These are phyloP conservation scores for Neomorphus geoffroyi DNA, from an alignment of 2,797 vertebrate genomes.

Conservation along the genomic window DNA sequence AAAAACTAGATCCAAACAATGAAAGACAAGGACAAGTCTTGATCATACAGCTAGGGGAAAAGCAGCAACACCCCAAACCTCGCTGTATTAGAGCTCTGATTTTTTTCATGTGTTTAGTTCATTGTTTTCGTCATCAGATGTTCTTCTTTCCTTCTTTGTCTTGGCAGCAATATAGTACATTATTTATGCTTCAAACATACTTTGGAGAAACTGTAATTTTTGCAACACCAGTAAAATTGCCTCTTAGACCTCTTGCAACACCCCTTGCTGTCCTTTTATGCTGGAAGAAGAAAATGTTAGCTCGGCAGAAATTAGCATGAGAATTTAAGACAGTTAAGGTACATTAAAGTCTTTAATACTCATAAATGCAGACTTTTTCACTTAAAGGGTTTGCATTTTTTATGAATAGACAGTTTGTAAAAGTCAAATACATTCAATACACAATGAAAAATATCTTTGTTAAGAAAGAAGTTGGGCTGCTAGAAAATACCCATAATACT, in stretches of 20 bases:
- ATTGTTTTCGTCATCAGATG: neutral
- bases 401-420: neutral
- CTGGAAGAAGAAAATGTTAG: neutral
- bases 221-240: neutral
- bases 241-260: neutral
- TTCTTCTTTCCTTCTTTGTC: neutral
- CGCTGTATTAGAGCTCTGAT: neutral
- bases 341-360: neutral
- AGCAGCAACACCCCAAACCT: neutral
- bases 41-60: neutral
- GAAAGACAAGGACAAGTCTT: neutral
- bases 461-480: neutral
- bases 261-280: neutral
- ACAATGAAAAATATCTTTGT: neutral
- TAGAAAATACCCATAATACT: neutral
- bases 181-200: neutral
- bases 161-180: neutral
- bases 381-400: conserved; percentile 22
- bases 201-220: neutral
- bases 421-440: neutral
- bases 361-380: conserved; percentile 29
- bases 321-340: conserved; percentile 9
- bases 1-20: neutral
- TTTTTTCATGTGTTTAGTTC: neutral
- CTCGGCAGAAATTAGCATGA: neutral